Conservation (phyloP, 2,113 vertebrate genomes). For the Spilogale gracilis region DNA sequence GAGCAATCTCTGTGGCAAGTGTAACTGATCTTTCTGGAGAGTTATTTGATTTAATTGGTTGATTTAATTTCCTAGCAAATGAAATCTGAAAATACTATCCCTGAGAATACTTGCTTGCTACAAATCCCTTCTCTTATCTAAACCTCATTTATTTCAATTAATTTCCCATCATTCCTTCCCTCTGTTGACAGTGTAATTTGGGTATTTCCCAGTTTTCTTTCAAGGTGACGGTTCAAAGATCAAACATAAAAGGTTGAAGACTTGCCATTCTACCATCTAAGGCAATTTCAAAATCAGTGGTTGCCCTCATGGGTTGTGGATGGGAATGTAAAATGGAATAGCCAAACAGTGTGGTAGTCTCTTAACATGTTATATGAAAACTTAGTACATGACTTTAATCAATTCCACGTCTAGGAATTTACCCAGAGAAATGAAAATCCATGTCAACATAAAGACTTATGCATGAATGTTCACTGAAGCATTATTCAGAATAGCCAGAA, state of each 20-base stretch:
- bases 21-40: slow-evolving; percentile 68
- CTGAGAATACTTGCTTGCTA: slow-evolving; percentile 44
- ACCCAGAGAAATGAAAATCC: background rate
- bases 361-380: slow-evolving; percentile 38
- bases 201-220: slow-evolving; percentile 38
- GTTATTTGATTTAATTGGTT: slow-evolving; percentile 76
- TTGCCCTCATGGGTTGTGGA: background rate
- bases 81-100: slow-evolving; percentile 60
- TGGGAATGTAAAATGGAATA: background rate
- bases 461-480: background rate
- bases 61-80: slow-evolving; percentile 76
- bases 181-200: background rate
- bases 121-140: slow-evolving; percentile 65
- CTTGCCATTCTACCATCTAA: background rate
- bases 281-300: background rate
- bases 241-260: background rate
- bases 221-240: slow-evolving; percentile 33
- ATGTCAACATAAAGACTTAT: background rate
- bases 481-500: background rate
- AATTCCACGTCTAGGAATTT: background rate
- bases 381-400: background rate
- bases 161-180: slow-evolving; percentile 48
- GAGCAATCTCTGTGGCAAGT: slow-evolving; percentile 60
- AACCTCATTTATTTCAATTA: slow-evolving; percentile 75
- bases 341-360: slow-evolving; percentile 6